Evolutionary conservation across 2,113 vertebrate genomes (phyloP), one percentile per base, ranked within the genome.

Genomic region (Takifugu flavidus): DNA sequence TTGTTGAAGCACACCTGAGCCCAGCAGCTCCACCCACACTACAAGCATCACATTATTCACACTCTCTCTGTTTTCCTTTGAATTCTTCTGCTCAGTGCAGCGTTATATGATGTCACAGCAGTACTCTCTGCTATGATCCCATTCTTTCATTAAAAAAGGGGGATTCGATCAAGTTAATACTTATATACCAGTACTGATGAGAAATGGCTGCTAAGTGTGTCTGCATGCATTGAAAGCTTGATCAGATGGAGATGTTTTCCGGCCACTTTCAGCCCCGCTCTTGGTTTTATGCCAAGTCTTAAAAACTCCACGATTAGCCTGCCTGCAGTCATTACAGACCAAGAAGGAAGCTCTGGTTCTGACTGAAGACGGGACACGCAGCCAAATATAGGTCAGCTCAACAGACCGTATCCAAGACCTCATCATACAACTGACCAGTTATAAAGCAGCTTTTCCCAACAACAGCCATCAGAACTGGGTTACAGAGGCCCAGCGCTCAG

Each of bases 311-410:
- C 20, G 20, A 20, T 20, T 20, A 20, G 20, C 20, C 20, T 20
- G 20, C 25, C 13, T 20, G 64, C 28, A 62, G 61, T 27, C 49
- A 62, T 70, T 65, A 62, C 53, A 58, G 69, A 69, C 67, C 13
- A 65, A 20, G 46, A 53, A 55, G 51, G 59, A 54, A 14, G 42
- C 53, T 57, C 20, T 44, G 65, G 31, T 73, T 71, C 55, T 62
- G 65, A 74, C 51, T 75, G 63, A 62, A 72, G 58, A 82, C 61
- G 67, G 74, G 82, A 82, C 80, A 77, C 57, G 31, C 71, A 64
- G 70, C 82, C 72, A 86, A 74, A 87, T 90, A 76, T 90, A 87
- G 87, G 88, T 90, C 87, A 89, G 77, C 77, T 68, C 61, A 68
- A 59, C 83, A 80, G 67, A 77, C 73, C 72, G 57, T 78, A 67